Percentiles rank a stretch among this genome's conserved stretches.
Conservation (phyloP, 2,888 invertebrate genomes). For the Aporophyla lueneburgensis region DNA sequence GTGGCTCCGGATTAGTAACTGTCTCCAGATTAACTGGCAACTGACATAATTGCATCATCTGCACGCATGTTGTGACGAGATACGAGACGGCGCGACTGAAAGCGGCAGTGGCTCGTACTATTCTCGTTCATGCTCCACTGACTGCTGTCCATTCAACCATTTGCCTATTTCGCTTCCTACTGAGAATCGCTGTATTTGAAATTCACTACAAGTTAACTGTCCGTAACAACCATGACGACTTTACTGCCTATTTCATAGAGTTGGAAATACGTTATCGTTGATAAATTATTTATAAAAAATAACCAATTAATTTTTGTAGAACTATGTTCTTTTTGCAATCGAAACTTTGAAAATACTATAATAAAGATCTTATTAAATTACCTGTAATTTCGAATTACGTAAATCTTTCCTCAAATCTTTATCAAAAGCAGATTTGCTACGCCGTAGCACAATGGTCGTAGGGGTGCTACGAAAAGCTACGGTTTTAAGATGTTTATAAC, state of each 20-base stretch:
- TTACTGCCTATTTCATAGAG: slow-evolving; percentile 24
- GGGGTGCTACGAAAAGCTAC: slow-evolving; percentile 41
- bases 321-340: slow-evolving; percentile 32
- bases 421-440: slow-evolving; percentile 47
- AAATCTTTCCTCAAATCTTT: slow-evolving; percentile 56
- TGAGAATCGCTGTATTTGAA: slow-evolving; percentile 52
- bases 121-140: slow-evolving; percentile 74
- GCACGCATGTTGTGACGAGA: slow-evolving; percentile 55
- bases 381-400: slow-evolving; percentile 53
- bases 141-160: slow-evolving; percentile 72
- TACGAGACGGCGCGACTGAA: slow-evolving; percentile 58
- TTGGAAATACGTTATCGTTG: background rate
- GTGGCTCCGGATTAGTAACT: slow-evolving; percentile 10
- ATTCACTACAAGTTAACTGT: slow-evolving; percentile 59
- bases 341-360: slow-evolving; percentile 30
- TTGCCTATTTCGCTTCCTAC: slow-evolving; percentile 65
- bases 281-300: slow-evolving; percentile 3
- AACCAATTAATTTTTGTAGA: slow-evolving; percentile 5
- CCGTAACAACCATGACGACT: slow-evolving; percentile 41
- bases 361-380: slow-evolving; percentile 38
- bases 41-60: slow-evolving; percentile 56
- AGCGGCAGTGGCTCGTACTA: slow-evolving; percentile 72
- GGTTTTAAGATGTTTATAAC: slow-evolving; percentile 1
- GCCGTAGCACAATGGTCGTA: slow-evolving; percentile 46
- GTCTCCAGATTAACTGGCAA: slow-evolving; percentile 29